Base-by-base conservation (phyloP, 1,140 invertebrate genomes). In the Cephus cinctus region DNA sequence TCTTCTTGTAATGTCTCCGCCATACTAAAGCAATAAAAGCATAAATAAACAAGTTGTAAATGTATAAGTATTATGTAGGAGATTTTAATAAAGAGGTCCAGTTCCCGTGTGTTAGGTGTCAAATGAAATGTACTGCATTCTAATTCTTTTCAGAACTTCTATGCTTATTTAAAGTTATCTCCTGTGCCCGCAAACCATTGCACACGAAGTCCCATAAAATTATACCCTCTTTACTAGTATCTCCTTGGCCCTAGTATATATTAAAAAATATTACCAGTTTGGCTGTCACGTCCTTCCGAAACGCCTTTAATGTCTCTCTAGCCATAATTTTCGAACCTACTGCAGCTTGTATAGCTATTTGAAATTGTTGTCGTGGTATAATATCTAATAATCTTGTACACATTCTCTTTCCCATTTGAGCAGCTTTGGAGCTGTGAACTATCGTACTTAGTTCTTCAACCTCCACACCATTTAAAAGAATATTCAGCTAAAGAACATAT, bases 371-470 rank as follows among this genome's bases (percentile, higher is more conserved):
- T 42, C 87, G 81, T 9, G 94, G 94, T 65, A 98, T 90, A 50
- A 88, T 86, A 36, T 96, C 87, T 50, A 88, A 85, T n/a, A 99
- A 77, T 71, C 87, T 90, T 3, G 77, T 62, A 47, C 89, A 88
- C 49, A 98, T 79, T 23, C 77, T 77, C 54, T 83, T 85, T 0
- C 86, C 93, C 25, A 82, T 73, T n/a, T 78, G 71, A 48, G 80
- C 71, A 3, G 88, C 86, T 59, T 87, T 86, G 9, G 78, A 81
- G 0, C 59, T 56, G 71, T 97, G 94, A 15, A 90, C 86, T 46
- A 99, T 88, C 15, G 80, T 83, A 23, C 89, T 87, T 22, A 99
- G 77, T 77, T 98, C 96, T 46, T 97, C 92, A 0, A 98, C 86
- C 36, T 78, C 50, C 1, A 78, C 73, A 6, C 89, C 89, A 78